Percentiles rank a stretch among this genome's conserved stretches.
Evolutionary conservation across 1,140 invertebrate species (phyloP).

Genomic region (Zaprionus kolodkinae): DNA sequence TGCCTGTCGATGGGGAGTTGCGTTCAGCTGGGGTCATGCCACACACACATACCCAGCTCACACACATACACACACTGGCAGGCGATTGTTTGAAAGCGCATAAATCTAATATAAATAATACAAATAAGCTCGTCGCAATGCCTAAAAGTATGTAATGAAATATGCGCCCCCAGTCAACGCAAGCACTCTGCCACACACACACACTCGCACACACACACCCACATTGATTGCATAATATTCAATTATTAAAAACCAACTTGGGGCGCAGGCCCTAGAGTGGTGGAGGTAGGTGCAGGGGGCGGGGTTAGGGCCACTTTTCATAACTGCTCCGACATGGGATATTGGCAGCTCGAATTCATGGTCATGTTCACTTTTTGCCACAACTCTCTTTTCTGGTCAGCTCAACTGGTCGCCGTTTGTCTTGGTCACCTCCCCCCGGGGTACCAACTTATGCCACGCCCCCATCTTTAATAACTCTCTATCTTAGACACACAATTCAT

Average conservation of each 20-base stretch:
- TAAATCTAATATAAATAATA: conserved; percentile 50
- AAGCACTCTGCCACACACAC: conserved; percentile 32
- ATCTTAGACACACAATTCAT: too few species aligned
- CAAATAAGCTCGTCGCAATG: conserved; percentile 31
- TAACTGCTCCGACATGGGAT: conserved; percentile 56
- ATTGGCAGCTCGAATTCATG: conserved; percentile 77
- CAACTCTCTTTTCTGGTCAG: conserved; percentile 61
- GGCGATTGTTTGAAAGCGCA: conserved; percentile 20
- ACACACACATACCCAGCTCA: not conserved
- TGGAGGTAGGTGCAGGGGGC: not conserved
- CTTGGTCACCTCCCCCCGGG: too few species aligned
- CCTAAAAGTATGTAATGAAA: conserved; percentile 55
- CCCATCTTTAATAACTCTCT: too few species aligned
- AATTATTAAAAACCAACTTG: conserved; percentile 69
- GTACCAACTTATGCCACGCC: too few species aligned
- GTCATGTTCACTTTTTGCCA: conserved; percentile 78
- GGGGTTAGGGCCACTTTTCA: conserved; percentile 62
- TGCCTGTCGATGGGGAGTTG: not conserved
- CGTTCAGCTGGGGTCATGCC: not conserved
- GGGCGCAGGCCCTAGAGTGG: conserved; percentile 11
- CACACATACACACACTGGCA: not conserved
- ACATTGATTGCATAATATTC: conserved; percentile 74
- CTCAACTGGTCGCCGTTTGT: conserved; percentile 62
- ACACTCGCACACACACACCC: conserved; percentile 1
- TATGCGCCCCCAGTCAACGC: conserved; percentile 43